Evolutionary conservation across 2,888 invertebrate species (phyloP), one percentile per base, ranked within the genome.

Genomic region (Fissipunctia ypsillon): DNA sequence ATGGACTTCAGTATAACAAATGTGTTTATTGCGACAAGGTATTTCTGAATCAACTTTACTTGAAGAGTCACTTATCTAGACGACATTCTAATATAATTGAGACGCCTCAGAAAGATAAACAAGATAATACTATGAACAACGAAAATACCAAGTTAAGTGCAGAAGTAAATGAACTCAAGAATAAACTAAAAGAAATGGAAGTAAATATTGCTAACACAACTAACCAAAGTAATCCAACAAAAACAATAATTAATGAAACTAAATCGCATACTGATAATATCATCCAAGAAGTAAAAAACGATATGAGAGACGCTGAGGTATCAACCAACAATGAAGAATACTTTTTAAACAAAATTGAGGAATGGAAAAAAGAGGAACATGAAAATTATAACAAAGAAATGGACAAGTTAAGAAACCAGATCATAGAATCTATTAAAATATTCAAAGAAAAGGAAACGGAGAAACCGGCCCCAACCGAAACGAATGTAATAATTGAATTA

Each of bases 21-120:
- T 98, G 98, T 87, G 94, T 92, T 54, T 96, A 96, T 87, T 98
- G 98, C 87, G 96, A 97, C n/a, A 98, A 98, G 93, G 96, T 97
- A 14, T 98, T 98, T 89, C 92, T 97, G 64, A 97, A 97, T 78
- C 96, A 97, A 87, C 95, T 97, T 73, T 97, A 97, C 90, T 94
- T 97, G 75, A 96, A 96, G 89, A 96, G 97, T 60, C 98, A 98
- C 87, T 92, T 97, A 61, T 93, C 95, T 78, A 95, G 97, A 83
- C 94, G 97, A 45, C 98, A 98, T 90, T 78, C 90, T 9, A 91
- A 92, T 76, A 71, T 90, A 19, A 73, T 86, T 54, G 95, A 95
- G 66, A 75, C 87, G 19, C 93, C 95, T 9, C 91, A 95, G 86
- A 94, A 90, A 83, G 94, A 95, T 79, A 84, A 83, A 67, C 81